phyloP scores from a whole-genome alignment of 1,140 invertebrate genomes.

The Dryas iulia region DNA sequence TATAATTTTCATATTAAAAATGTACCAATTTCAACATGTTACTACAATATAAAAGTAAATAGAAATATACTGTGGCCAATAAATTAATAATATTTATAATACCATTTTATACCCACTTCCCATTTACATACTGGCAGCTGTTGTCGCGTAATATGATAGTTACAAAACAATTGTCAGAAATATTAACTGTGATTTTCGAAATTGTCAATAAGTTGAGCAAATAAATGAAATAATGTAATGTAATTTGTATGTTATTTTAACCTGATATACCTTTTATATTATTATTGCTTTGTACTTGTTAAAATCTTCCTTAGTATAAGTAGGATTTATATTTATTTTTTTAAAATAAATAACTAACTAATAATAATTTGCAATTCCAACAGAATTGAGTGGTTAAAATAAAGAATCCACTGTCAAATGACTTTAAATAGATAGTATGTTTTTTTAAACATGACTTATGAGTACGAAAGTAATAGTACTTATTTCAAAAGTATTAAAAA shows the following conservation, averaged over 20 bases:
- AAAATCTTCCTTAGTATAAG: background rate
- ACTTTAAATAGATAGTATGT: no score
- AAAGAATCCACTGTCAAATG: no score
- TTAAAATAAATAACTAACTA: no score
- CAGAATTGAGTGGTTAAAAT: no score
- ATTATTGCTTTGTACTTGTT: background rate
- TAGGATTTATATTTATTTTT: no score
- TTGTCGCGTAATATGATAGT: conserved; percentile 70
- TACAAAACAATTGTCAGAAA: conserved; percentile 76
- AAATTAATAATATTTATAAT: conserved; percentile 72
- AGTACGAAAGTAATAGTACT: no score
- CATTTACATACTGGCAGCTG: conserved; percentile 71
- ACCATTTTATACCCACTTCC: conserved; percentile 77
- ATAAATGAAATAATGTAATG: conserved; percentile 76
- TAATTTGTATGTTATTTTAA: conserved; percentile 15
- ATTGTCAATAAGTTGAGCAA: conserved; percentile 80
- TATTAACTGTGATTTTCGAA: conserved; percentile 79
- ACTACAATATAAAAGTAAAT: conserved; percentile 61
- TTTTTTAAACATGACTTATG: no score
- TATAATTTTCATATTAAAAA: conserved; percentile 32
- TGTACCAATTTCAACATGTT: conserved; percentile 51
- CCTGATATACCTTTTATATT: background rate
- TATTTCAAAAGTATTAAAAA: no score
- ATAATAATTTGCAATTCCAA: no score
- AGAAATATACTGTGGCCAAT: conserved; percentile 74